Evolutionary conservation across 2,888 invertebrate genomes (phyloP), one percentile per base, ranked within the genome.

Genomic region (Oasisia sp.): DNA sequence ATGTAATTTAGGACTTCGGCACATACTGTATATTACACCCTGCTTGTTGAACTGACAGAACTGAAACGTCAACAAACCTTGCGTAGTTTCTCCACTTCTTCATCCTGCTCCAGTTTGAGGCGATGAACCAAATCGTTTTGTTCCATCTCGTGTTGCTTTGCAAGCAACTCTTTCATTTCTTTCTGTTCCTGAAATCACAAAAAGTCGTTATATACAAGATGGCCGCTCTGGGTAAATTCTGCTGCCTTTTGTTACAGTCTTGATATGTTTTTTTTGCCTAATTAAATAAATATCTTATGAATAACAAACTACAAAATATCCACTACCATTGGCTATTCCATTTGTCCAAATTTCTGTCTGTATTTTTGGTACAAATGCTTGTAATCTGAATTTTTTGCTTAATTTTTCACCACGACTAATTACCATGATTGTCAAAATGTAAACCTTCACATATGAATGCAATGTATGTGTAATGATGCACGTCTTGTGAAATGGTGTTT

Each of bases 21-120:
- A 38, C 38, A 38, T 38, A 38, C 38, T 38, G 38, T 38, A 38
- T 38, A 89, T 89, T 89, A 32, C 32, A 32, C 11, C 32, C 32
- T 12, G 89, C 19, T 7, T 44, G 14, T 38, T 9, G 45, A 32
- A 44, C 44, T 45, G 12, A 14, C n/a, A 14, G 32, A 32, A 32
- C 27, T 27, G 32, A 91, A 44, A 32, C 0, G 11, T 32, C 0
- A 19, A 91, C 32, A 91, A 45, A 96, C 96, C 95, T 96, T 96
- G 91, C 96, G 94, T 7, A 96, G 93, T 93, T 95, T 95, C 92
- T 96, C 96, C 38, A 95, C 94, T 92, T 95, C 95, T 93, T 95
- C 96, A 92, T 96, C 95, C 93, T 96, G 96, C 92, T 96, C 95
- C 90, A 96, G 94, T 91, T 95, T 95, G 38, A 96, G 94, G 50